Percentiles rank a stretch among this genome's conserved stretches.
Conservation (phyloP, 2,888 invertebrate genomes). For the Lasioglossum villosulum region DNA sequence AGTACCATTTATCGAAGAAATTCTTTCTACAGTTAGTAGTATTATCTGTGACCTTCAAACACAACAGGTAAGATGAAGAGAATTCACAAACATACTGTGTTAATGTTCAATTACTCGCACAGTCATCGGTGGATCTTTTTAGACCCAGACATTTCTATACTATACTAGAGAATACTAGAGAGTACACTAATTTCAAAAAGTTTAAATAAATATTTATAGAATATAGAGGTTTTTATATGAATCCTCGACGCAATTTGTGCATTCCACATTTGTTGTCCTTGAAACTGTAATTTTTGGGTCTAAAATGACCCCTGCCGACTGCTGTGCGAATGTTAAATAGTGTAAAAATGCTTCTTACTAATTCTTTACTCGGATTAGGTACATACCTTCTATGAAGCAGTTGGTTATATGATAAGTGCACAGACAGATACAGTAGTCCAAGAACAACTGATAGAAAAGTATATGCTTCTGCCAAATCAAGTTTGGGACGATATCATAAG, state of each 20-base stretch:
- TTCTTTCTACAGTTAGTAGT: conserved; percentile 96
- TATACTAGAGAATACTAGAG: too few relatives aligned
- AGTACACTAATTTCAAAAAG: too few relatives aligned
- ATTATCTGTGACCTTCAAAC: conserved; percentile 99
- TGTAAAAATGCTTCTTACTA: not conserved
- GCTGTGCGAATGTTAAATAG: not conserved
- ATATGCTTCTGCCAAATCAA: conserved; percentile 98
- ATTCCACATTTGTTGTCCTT: not conserved
- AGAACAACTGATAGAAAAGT: conserved; percentile 97
- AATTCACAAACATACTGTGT: not conserved
- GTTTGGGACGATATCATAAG: conserved; percentile 99
- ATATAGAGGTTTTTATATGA: too few relatives aligned
- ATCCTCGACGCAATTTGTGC: too few relatives aligned
- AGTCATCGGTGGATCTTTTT: not conserved
- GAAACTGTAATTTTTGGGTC: not conserved
- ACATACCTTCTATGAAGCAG: conserved; percentile 99
- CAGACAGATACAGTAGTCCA: conserved; percentile 96
- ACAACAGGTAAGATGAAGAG: conserved; percentile 90
- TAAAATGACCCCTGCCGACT: not conserved
- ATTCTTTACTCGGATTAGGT: conserved; percentile 82
- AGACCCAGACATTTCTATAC: not conserved
- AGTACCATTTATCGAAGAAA: conserved; percentile 99
- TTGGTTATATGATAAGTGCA: conserved; percentile 99
- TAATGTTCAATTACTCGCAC: not conserved
- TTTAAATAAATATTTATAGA: not conserved